Evolutionary conservation across 2,797 vertebrate species (phyloP), one percentile per base, ranked within the genome.

Genomic region (Acomys russatus): DNA sequence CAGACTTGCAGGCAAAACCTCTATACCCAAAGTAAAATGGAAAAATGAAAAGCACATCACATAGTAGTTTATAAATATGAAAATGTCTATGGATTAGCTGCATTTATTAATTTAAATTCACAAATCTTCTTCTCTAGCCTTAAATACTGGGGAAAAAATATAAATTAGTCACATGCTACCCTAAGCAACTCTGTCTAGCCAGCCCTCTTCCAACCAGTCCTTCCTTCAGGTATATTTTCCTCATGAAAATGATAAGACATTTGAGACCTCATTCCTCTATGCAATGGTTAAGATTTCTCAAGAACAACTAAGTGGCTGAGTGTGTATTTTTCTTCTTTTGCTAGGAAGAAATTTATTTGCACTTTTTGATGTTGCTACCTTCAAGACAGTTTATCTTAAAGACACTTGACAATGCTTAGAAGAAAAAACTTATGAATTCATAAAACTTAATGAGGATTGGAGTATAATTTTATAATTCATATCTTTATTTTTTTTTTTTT

Each of bases 391-490:
- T 94, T 82, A 90, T 12, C 74, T 94, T 83, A 85, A 82, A 89
- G 51, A 82, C 7, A 79, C 18, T 91, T 3, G 59, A 82, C 6
- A 80, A 33, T 44, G 25, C 30, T 79, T 64, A 38, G 4, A 20
- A 8, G 23, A 33, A 78, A 87, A 79, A 90, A 25, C 23, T 92
- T 68, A 80, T 38, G 51, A 85, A 88, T 95, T 84, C 90, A 76
- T 77, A 88, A 91, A 93, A 91, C 15, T 38, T 76, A 79, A 93
- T 94, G n/a, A 95, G 22, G 9, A 86, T 59, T 90, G 25, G 70
- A 95, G 44, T 28, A 14, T 66, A 96, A 92, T 94, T 95, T 97
- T 33, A 91, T 94, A 87, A 96, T 88, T 94, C 49, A 89, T 59
- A 90, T 54, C 38, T 28, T 89, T 94, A 91, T n/a, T n/a, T n/a